Evolutionary conservation across 2,113 vertebrate genomes (phyloP).

Genomic region (Candoia aspera): DNA sequence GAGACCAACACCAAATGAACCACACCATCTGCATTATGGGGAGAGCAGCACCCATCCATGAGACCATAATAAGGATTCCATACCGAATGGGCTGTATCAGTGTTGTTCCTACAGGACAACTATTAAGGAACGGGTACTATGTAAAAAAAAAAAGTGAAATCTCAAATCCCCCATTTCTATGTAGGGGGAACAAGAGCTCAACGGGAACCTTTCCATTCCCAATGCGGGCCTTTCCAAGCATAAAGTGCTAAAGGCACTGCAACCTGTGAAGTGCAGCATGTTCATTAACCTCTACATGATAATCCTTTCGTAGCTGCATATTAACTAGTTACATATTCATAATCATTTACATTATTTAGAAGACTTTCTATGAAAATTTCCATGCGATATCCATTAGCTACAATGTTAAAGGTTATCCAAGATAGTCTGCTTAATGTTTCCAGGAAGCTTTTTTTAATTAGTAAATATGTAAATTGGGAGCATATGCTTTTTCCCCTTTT

Average conservation of each 20-base stretch:
- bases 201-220: constrained; percentile 65
- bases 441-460: constrained; percentile 81
- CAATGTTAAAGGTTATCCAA: constrained; percentile 81
- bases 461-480: constrained; percentile 82
- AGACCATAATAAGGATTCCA: background rate
- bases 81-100: background rate
- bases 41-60: background rate
- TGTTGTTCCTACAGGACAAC: background rate
- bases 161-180: constrained; percentile 62
- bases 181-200: constrained; percentile 44
- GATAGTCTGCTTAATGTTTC: constrained; percentile 82
- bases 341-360: constrained; percentile 88
- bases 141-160: background rate
- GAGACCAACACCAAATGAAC: background rate
- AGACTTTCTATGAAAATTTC: constrained; percentile 79
- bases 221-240: constrained; percentile 72
- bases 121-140: background rate
- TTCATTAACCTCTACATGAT: constrained; percentile 86
- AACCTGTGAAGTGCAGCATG: constrained; percentile 76
- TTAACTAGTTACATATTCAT: constrained; percentile 88
- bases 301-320: constrained; percentile 82
- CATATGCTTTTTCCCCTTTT: constrained; percentile 66
- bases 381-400: constrained; percentile 83
- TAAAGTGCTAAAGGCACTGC: constrained; percentile 75
- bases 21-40: background rate